phyloP scores from a whole-genome alignment of 2,113 vertebrate species.

The Pyrgilauda ruficollis region DNA sequence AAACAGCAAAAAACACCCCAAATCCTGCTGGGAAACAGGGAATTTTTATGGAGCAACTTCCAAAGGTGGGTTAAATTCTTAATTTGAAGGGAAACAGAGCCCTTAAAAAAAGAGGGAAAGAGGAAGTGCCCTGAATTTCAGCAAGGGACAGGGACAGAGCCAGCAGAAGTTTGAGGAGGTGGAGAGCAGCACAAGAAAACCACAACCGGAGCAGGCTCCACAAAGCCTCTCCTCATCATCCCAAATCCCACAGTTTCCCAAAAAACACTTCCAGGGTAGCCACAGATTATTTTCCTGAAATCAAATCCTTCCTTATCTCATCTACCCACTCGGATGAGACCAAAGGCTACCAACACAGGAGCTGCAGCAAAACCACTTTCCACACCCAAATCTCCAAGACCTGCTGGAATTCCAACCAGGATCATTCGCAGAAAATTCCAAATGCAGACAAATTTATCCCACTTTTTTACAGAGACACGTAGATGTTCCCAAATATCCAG shows the following conservation, averaged over 20 bases:
- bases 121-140: neutral
- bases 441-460: neutral
- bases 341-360: neutral
- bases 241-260: neutral
- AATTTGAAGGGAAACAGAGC: neutral
- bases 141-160: neutral
- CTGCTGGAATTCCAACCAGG: neutral
- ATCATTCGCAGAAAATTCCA: fast-evolving
- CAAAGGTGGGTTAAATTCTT: neutral
- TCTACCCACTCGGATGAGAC: neutral
- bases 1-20: neutral
- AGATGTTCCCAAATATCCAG: neutral
- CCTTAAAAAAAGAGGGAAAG: neutral
- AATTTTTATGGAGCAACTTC: neutral
- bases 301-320: neutral
- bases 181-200: neutral
- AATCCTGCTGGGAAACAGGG: neutral
- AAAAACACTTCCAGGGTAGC: fast-evolving
- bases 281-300: neutral
- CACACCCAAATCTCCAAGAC: neutral
- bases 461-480: fast-evolving
- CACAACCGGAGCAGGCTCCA: neutral
- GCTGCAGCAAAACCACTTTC: neutral
- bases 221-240: neutral
- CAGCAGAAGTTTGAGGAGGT: neutral